phyloP scores from a whole-genome alignment of 1,140 invertebrate genomes.

The Platyscapa corneri region DNA sequence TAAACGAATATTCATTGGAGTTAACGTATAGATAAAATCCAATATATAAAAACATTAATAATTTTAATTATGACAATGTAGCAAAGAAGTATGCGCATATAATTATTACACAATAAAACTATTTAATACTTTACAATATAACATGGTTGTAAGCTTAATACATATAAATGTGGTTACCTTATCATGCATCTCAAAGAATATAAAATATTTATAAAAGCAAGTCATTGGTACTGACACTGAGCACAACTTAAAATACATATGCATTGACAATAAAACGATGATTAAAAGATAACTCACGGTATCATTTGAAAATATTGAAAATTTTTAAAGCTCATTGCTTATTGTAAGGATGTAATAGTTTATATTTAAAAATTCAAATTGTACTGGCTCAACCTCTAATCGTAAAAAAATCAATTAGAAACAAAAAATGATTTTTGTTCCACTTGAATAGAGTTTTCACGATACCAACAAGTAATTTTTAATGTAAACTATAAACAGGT shows the following conservation, averaged over 20 bases:
- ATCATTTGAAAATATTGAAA: not conserved
- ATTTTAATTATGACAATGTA: slow-evolving; percentile 50
- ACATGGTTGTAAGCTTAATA: slow-evolving; percentile 60
- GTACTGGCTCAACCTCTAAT: slow-evolving; percentile 23
- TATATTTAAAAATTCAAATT: slow-evolving; percentile 10
- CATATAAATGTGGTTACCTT: slow-evolving; percentile 40
- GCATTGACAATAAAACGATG: not conserved
- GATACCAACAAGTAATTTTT: not conserved
- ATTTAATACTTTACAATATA: slow-evolving; percentile 69
- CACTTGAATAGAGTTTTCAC: not conserved
- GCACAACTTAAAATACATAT: not conserved
- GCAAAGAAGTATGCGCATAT: slow-evolving; percentile 51
- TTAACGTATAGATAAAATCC: slow-evolving; percentile 32
- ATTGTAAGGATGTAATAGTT: not conserved
- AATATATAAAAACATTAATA: slow-evolving; percentile 54
- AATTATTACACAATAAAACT: slow-evolving; percentile 64
- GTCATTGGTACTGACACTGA: slow-evolving; percentile 40
- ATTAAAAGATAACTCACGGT: slow-evolving; percentile 5
- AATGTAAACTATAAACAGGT: slow-evolving; percentile 1
- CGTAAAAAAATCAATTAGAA: slow-evolving; percentile 3
- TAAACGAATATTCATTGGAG: slow-evolving; percentile 27
- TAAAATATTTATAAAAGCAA: slow-evolving; percentile 34
- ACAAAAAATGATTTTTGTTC: not conserved
- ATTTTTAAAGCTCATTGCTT: not conserved
- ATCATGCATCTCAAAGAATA: slow-evolving; percentile 54